phyloP scores from a whole-genome alignment of 2,797 vertebrate genomes.

The Poliocrania exsul region DNA sequence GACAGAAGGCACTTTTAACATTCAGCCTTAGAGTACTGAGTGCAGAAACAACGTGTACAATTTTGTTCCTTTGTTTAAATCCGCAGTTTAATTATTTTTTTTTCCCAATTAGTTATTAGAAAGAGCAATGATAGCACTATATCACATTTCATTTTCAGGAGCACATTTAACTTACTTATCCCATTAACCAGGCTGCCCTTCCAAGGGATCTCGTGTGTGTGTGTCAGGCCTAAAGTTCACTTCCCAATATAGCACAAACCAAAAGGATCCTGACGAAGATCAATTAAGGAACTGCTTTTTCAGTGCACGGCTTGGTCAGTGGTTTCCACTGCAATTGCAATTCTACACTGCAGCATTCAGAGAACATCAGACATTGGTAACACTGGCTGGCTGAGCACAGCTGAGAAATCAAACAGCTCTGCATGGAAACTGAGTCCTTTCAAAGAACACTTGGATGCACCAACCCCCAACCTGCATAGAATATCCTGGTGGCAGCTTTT shows the following conservation, averaged over 20 bases:
- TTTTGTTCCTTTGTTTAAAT: conserved; percentile 59
- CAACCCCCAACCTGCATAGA: neutral
- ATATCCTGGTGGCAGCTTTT: neutral
- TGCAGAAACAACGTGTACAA: conserved; percentile 42
- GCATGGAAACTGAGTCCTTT: conserved; percentile 41
- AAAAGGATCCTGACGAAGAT: conserved; percentile 50
- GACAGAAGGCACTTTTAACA: conserved; percentile 85
- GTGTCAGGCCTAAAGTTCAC: conserved; percentile 53
- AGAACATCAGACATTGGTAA: conserved; percentile 45
- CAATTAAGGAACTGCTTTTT: conserved; percentile 53
- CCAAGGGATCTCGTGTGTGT: neutral
- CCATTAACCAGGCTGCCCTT: conserved; percentile 21
- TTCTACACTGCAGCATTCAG: conserved; percentile 40
- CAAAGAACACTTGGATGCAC: neutral
- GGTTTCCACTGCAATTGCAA: conserved; percentile 44
- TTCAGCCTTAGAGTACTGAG: conserved; percentile 68
- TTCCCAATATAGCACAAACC: conserved; percentile 44
- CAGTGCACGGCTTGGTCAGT: conserved; percentile 42
- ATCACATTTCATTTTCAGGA: conserved; percentile 31
- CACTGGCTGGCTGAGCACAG: conserved; percentile 62
- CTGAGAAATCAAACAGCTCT: conserved; percentile 26
- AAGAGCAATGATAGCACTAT: conserved; percentile 56
- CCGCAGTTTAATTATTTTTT: neutral
- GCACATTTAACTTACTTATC: conserved; percentile 30
- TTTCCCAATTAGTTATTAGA: conserved; percentile 44